These are phyloP conservation scores for Microtus richardsoni DNA, from an alignment of 2,113 vertebrate genomes.

Conservation along the genomic window DNA sequence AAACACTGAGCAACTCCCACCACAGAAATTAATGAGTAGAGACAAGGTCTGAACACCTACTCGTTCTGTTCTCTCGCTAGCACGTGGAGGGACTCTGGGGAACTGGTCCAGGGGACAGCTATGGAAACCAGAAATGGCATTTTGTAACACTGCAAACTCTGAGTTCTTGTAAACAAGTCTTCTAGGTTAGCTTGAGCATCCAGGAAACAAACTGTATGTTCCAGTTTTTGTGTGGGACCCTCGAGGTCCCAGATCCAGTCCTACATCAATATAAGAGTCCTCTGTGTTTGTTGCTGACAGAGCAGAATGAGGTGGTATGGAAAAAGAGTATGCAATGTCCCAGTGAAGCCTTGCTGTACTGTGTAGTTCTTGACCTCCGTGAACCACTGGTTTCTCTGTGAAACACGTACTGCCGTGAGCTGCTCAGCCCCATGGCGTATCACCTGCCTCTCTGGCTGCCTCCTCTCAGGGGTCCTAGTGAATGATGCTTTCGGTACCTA, in stretches of 20 bases:
- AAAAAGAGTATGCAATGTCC: neutral
- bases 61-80: neutral
- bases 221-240: accelerated
- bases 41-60: slow-evolving; percentile 61
- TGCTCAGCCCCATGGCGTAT: neutral
- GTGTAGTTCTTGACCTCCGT: neutral
- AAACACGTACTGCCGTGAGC: neutral
- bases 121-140: slow-evolving; percentile 10
- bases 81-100: slow-evolving; percentile 20
- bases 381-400: neutral
- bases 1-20: slow-evolving; percentile 73
- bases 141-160: neutral
- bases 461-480: neutral
- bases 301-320: accelerated
- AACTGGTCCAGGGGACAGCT: neutral
- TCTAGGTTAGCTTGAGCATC: neutral
- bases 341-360: neutral
- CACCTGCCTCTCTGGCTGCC: neutral
- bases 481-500: neutral
- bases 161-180: neutral
- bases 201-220: neutral
- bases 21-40: slow-evolving; percentile 64
- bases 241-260: neutral
- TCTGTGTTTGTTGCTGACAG: no score
- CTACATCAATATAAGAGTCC: no score